Evolutionary conservation across 1,140 invertebrate species (phyloP), one percentile per base, ranked within the genome.

Genomic region (Lepidostoma basale): DNA sequence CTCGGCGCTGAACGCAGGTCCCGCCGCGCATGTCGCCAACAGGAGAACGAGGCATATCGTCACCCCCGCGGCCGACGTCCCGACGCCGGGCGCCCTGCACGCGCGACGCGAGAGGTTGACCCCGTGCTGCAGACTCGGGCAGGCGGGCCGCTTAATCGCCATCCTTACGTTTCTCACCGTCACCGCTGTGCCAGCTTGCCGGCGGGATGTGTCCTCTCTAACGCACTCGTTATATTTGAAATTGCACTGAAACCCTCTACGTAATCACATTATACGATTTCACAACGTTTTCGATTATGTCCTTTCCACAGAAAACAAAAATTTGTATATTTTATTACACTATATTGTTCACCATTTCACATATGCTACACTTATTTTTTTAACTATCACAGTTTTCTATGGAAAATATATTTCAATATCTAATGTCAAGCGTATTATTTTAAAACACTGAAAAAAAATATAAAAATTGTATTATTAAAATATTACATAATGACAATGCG

Each of bases 31-130:
- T n/a, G 58, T 39, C 28, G 59, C 23, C 23, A 30, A 28, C 33
- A 79, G 70, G 65, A 68, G 49, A 4, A 77, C 72, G 45, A 62
- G 44, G 12, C 77, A 45, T 28, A 74, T 60, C 25, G 74, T 73
- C 54, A 77, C 69, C 16, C 69, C 72, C 30, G 79, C 47, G 40
- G 81, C 52, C 1, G 18, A n/a, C 23, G 20, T 16, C 14, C 18
- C 16, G 44, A 73, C 62, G 20, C 74, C 74, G 28, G 20, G 28
- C 0, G 54, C 20, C 81, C 84, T 84, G 76, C 85, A 86, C 8
- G 85, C 85, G 44, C 85, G 79, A 67, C 84, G 76, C 70, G 84
- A 85, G 56, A 86, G 74, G 73, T 85, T 85, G 49, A 85, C 85
- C 60, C 84, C 80, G 75, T 86, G 84, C 75, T 81, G 78, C 59